Conservation (phyloP, 2,888 invertebrate genomes). For the Buathra laborator region DNA sequence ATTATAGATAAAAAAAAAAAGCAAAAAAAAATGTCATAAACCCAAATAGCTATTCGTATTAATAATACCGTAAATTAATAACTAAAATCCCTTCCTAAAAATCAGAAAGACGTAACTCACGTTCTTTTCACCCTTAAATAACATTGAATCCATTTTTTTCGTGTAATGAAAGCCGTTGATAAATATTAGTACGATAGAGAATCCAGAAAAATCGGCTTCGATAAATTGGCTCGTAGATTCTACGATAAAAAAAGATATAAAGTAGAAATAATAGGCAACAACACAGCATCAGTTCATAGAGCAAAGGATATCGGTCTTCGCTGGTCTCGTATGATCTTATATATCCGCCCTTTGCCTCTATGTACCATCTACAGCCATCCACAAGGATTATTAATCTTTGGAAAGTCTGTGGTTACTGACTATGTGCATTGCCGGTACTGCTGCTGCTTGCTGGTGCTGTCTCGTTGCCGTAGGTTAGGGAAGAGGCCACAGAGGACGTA, state of each 20-base stretch:
- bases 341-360: not conserved
- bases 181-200: not conserved
- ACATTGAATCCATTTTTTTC: no score
- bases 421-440: constrained; percentile 28
- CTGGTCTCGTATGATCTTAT: constrained; percentile 25
- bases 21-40: no score
- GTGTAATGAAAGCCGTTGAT: no score
- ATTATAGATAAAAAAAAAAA: no score
- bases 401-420: constrained; percentile 53
- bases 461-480: constrained; percentile 68
- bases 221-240: constrained; percentile 14
- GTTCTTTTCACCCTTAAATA: no score
- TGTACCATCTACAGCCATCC: constrained; percentile 43
- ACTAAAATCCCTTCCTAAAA: no score
- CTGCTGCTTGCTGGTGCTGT: constrained; percentile 51
- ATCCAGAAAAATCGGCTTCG: not conserved
- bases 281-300: not conserved
- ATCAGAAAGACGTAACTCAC: no score
- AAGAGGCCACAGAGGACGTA: constrained; percentile 68
- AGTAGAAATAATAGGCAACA: constrained; percentile 17
- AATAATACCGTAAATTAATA: no score
- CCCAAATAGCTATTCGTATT: no score
- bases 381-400: constrained; percentile 66
- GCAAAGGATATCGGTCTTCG: constrained; percentile 30
- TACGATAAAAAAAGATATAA: not conserved